Evolutionary conservation across 1,140 invertebrate genomes (phyloP).

Genomic region (Apis mellifera): Amel_HAv3.1 CM009944.2:6707501-6708000

Average conservation of each 20-base stretch:
- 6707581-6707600: constrained; percentile 23
- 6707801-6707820: constrained; percentile 1
- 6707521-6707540: constrained; percentile 67
- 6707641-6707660: neutral
- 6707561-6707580: constrained; percentile 41
- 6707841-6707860: constrained; percentile 1
- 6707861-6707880: too few relatives aligned
- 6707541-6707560: constrained; percentile 59
- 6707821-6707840: constrained; percentile 4
- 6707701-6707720: constrained; percentile 67
- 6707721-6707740: constrained; percentile 67
- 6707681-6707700: constrained; percentile 69
- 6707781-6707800: too few relatives aligned
- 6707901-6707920: too few relatives aligned
- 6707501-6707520: constrained; percentile 67
- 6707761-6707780: constrained; percentile 38
- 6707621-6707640: constrained; percentile 13
- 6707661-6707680: constrained; percentile 26
- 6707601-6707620: constrained; percentile 6
- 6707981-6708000: too few relatives aligned
- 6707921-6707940: too few relatives aligned
- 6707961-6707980: too few relatives aligned
- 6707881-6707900: too few relatives aligned
- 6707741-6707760: constrained; percentile 66
- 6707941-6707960: too few relatives aligned